These are phyloP conservation scores for Pseudotriccus pelzelni DNA, from an alignment of 2,797 vertebrate species.

Conservation along the genomic window DNA sequence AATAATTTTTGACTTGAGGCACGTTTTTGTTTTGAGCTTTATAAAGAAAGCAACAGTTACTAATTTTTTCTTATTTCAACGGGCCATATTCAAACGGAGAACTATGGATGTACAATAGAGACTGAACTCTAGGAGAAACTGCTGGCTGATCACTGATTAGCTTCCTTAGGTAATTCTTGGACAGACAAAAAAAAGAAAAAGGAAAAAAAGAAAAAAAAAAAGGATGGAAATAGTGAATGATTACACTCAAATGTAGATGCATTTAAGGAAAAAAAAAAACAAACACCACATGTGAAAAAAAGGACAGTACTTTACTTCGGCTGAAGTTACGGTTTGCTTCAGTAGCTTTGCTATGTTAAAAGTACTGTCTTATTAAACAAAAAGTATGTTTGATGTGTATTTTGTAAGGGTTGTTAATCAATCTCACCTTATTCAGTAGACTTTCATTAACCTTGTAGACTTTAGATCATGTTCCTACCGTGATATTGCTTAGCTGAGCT, in stretches of 20 bases:
- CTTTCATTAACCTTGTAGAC: neutral
- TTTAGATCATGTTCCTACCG: neutral
- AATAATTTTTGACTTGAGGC: neutral
- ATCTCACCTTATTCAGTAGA: neutral
- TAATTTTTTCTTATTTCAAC: neutral
- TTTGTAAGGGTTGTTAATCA: neutral
- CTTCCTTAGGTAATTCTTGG: neutral
- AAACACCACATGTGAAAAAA: neutral
- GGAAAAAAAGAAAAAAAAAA: neutral
- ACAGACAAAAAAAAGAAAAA: neutral
- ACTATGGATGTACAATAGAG: neutral
- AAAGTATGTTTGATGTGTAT: neutral
- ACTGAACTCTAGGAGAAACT: neutral
- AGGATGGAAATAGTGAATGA: neutral
- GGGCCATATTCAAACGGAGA: neutral
- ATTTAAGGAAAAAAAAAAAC: rapidly evolving
- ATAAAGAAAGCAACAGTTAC: neutral
- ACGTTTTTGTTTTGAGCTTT: neutral
- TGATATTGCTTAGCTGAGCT: neutral
- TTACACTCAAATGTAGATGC: neutral
- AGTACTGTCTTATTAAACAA: neutral
- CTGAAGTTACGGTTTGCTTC: neutral
- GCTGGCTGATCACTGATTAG: neutral
- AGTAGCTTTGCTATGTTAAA: neutral
- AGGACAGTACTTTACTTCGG: neutral